A percentile compares a stretch with the other conserved stretches of the same genome.
Evolutionary conservation across 2,888 invertebrate genomes (phyloP).

Genomic region (Cylloceria caligata): DNA sequence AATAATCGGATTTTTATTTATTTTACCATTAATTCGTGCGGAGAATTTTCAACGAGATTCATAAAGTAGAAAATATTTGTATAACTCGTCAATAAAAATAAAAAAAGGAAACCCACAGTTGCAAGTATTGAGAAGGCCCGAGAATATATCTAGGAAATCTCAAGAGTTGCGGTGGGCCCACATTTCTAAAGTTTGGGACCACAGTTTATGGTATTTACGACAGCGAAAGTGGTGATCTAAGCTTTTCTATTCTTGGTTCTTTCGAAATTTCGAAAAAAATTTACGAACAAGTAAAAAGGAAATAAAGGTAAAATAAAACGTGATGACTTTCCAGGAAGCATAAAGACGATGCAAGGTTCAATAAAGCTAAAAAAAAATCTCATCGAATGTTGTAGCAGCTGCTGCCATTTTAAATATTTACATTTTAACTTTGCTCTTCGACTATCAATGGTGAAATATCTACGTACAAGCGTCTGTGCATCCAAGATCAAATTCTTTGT

Average conservation of each 20-base stretch:
- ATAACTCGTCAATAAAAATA: neutral
- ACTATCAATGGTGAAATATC: neutral
- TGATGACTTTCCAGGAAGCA: neutral
- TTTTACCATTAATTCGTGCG: neutral
- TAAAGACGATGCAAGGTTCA: neutral
- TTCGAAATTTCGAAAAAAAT: conserved; percentile 4
- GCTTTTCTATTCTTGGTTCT: neutral
- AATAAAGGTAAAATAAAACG: neutral
- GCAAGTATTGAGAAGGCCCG: neutral
- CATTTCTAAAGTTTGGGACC: neutral
- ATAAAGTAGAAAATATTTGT: neutral
- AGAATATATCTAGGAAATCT: conserved; percentile 5
- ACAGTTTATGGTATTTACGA: conserved; percentile 3
- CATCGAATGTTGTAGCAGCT: neutral
- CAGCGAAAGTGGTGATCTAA: conserved; percentile 2
- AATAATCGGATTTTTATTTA: neutral
- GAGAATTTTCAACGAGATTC: neutral
- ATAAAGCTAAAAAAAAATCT: neutral
- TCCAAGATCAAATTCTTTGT: conserved; percentile 6
- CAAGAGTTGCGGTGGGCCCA: neutral
- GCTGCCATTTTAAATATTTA: neutral
- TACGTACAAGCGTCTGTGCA: neutral
- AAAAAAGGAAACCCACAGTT: neutral
- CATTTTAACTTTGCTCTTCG: neutral
- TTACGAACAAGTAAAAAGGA: conserved; percentile 4